These are phyloP conservation scores for Saturnia japonica DNA, from an alignment of 2,888 invertebrate genomes.

Conservation along the genomic window DNA sequence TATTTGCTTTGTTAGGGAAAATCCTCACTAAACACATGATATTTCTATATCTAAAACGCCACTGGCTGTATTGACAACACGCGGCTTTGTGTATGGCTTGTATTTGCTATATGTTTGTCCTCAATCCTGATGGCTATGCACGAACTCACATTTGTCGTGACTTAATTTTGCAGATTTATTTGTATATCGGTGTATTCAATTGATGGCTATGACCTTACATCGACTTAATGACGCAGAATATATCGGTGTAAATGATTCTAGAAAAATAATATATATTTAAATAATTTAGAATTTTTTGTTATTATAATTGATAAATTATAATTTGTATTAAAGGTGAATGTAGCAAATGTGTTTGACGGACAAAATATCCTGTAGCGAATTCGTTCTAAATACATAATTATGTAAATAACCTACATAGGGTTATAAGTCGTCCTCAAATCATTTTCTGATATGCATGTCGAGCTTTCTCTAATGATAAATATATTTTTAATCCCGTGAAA, in stretches of 20 bases:
- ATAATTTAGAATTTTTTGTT: constrained; percentile 18
- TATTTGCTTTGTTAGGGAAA: too few relatives aligned
- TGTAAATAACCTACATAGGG: constrained; percentile 63
- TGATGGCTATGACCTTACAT: constrained; percentile 45
- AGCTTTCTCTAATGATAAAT: constrained; percentile 39
- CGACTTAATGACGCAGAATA: constrained; percentile 30
- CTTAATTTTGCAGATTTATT: neutral
- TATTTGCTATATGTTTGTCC: too few relatives aligned
- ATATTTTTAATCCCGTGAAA: constrained; percentile 35
- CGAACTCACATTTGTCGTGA: too few relatives aligned
- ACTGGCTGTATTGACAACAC: too few relatives aligned
- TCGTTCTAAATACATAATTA: constrained; percentile 53
- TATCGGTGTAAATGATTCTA: constrained; percentile 10
- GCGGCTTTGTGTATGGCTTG: too few relatives aligned
- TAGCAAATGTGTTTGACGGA: constrained; percentile 58
- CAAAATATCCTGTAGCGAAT: constrained; percentile 61
- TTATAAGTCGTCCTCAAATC: constrained; percentile 65
- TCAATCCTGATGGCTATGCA: too few relatives aligned
- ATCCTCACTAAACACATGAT: too few relatives aligned
- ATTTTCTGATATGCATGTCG: constrained; percentile 49
- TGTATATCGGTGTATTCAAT: constrained; percentile 23
- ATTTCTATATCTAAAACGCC: too few relatives aligned
- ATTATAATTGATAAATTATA: constrained; percentile 40
- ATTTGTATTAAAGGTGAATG: constrained; percentile 63
- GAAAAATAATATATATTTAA: constrained; percentile 17